These are phyloP conservation scores for Synodontis membranacea DNA, from an alignment of 2,113 vertebrate species.

Conservation along the genomic window DNA sequence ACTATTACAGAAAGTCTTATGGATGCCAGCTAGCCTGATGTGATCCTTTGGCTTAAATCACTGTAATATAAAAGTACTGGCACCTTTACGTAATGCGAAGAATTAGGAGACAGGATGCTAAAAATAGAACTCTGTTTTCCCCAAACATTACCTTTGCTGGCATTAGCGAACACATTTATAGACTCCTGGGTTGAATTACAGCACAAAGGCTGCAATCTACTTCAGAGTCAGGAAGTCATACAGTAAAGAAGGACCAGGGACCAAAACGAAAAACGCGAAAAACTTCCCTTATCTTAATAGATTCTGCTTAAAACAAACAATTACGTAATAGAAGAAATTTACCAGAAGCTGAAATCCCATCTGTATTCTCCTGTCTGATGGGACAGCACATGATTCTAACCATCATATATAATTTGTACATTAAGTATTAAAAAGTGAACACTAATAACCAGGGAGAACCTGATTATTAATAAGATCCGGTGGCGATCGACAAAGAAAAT, in stretches of 20 bases:
- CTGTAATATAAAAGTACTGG: neutral
- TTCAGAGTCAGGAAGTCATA: conserved; percentile 11
- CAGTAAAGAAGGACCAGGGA: too few species aligned
- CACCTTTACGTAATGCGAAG: neutral
- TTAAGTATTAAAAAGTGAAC: conserved; percentile 1
- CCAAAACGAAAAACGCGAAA: too few species aligned
- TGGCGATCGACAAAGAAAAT: neutral
- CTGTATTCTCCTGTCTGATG: neutral
- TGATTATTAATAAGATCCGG: conserved; percentile 5
- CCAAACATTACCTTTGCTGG: neutral
- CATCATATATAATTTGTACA: neutral
- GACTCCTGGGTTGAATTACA: neutral
- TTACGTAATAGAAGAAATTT: neutral
- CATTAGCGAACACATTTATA: neutral
- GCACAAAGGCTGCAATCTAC: neutral
- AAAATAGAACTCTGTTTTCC: neutral
- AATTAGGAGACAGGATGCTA: neutral
- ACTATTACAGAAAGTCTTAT: neutral
- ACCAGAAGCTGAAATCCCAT: neutral
- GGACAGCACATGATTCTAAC: neutral
- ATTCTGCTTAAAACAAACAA: neutral
- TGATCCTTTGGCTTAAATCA: neutral
- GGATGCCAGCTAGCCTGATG: neutral
- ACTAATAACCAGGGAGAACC: neutral
- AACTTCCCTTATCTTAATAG: neutral